Base-by-base conservation (phyloP, 2,113 vertebrate genomes). In the Anthoscopus minutus region DNA sequence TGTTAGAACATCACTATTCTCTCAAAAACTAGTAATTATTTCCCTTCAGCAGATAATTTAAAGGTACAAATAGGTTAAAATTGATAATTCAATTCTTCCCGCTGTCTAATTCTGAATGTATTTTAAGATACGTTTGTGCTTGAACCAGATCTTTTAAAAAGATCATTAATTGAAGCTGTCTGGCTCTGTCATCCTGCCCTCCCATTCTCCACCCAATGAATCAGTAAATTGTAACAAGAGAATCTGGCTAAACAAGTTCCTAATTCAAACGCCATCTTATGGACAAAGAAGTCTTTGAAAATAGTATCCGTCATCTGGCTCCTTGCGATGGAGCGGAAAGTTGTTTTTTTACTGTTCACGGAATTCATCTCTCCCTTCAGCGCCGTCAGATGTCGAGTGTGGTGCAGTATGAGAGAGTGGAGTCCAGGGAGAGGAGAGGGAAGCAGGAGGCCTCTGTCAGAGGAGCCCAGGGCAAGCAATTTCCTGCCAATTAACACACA, bases 251-350 rank as follows among this genome's bases (percentile, higher is more conserved):
- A 98, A 97, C 97, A 86, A 97, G 97, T 98, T 98, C 97, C 97
- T 95, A 96, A 97, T 97, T 97, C 96, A 95, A 97, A 97, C 51
- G 91, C 97, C 97, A 98, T 98, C 97, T 97, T 96, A 94, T 94
- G 97, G 97, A 98, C 98, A 98, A 98, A 98, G 97, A 95, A 94
- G 96, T 81, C 97, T 98, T 98, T 98, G 97, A 98, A 96, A 97
- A 97, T 94, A 93, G 95, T 96, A 96, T 93, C 96, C 89, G 44
- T 96, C 91, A 89, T 97, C 95, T 96, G 96, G 96, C 96, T 97
- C 85, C 97, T 96, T 95, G 96, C n/a, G 30, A 97, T 66, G 92
- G 92, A 94, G 91, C 60, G 50, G 96, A 95, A 97, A 97, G 97
- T 96, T 97, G 80, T 73, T 95, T 96, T 96, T 97, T 96, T 78